These are phyloP conservation scores for Cherax destructor DNA, from an alignment of 1,140 invertebrate genomes.

Conservation along the genomic window DNA sequence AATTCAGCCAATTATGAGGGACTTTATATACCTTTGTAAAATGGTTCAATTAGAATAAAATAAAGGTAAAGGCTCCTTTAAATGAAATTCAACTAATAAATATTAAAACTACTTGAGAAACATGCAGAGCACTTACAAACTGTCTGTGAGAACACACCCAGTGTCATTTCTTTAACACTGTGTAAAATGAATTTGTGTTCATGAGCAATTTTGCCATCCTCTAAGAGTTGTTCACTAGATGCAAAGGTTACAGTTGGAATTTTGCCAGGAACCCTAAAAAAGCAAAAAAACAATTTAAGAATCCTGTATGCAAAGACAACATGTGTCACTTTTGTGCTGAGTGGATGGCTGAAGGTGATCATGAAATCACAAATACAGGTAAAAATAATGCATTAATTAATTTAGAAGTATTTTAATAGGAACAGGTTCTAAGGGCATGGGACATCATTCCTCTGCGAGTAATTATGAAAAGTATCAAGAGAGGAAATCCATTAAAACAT, in stretches of 20 bases:
- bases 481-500: no score
- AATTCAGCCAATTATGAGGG: no score
- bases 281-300: neutral
- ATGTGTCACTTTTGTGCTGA: neutral
- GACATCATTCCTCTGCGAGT: no score
- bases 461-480: no score
- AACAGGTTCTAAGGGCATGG: no score
- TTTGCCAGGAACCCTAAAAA: conserved; percentile 44
- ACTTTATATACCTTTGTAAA: no score
- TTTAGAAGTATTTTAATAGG: no score
- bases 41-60: no score
- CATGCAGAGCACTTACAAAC: conserved; percentile 1
- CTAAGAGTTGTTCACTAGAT: conserved; percentile 42
- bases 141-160: conserved; percentile 88
- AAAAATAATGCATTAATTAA: no score
- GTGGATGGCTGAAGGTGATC: neutral
- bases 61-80: no score
- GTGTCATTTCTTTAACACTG: conserved; percentile 89
- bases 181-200: conserved; percentile 93
- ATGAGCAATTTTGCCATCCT: conserved; percentile 81
- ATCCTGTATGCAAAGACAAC: neutral
- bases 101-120: no score
- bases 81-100: no score
- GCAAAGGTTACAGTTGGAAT: conserved; percentile 44
- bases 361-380: neutral